Evolutionary conservation across 2,113 vertebrate genomes (phyloP), one percentile per base, ranked within the genome.

Genomic region (Craseonycteris thonglongyai): DNA sequence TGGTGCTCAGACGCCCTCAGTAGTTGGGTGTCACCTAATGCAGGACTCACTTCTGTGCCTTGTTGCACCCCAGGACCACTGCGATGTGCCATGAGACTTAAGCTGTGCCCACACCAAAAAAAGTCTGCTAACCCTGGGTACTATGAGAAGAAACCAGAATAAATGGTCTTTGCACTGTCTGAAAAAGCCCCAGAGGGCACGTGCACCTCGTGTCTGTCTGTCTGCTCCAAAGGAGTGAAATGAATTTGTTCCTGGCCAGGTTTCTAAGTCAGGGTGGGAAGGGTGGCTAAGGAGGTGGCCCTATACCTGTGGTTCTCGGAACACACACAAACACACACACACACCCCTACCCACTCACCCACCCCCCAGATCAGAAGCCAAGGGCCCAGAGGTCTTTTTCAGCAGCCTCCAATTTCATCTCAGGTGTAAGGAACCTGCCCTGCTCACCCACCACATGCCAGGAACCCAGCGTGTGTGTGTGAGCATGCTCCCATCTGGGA

Each of bases 1-100:
- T 35, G 88, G 89, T 95, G 96, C 93, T 90, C 33, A 1, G 65
- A 42, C 0, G 0, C 14, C 15, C 13, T n/a, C 3, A 0, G 22
- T 26, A 5, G 58, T 14, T 1, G n/a, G n/a, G 85, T 72, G 85
- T 79, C 66, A 56, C 83, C 45, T 45, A 47, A 91, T 54, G 72
- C 94, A 90, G 95, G 95, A 75, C 88, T 90, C 88, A 98, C 96
- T 97, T 94, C 69, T 93, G 98, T 98, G 98, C 98, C 98, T 98
- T 98, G 97, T 38, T 63, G 45, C 11, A 24, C 74, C 90, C 72
- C 68, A 65, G 68, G 81, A 72, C 94, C 9, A 9, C 75, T 3
- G 3, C 12, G 76, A 40, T 47, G n/a, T 65, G 12, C 22, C 30
- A 26, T 63, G 65, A 15, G 30, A 78, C 83, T 54, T 54, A 54